These are phyloP conservation scores for Drosophila buzzatii DNA, from an alignment of 2,888 invertebrate species.

Conservation along the genomic window DNA sequence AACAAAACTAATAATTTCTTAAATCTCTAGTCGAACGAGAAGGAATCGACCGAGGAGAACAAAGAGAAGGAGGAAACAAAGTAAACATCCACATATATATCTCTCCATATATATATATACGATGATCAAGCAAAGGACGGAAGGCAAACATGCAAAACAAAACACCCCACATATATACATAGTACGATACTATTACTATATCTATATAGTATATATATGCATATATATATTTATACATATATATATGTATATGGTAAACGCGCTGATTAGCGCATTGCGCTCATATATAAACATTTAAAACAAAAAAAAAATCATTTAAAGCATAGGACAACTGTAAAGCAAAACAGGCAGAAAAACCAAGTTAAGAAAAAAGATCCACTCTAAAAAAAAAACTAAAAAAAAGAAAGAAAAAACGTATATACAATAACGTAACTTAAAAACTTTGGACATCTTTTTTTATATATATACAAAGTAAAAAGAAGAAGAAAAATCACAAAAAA, in stretches of 20 bases:
- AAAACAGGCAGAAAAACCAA: slow-evolving; percentile 64
- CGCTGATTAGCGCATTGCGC: slow-evolving; percentile 71
- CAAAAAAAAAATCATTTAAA: slow-evolving; percentile 72
- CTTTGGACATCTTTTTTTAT: slow-evolving; percentile 83
- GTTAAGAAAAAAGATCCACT: slow-evolving; percentile 50
- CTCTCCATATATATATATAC: slow-evolving; percentile 46
- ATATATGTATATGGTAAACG: slow-evolving; percentile 52
- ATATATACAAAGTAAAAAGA: slow-evolving; percentile 75
- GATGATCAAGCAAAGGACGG: slow-evolving; percentile 38
- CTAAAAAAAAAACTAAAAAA: slow-evolving; percentile 34
- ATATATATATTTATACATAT: slow-evolving; percentile 60
- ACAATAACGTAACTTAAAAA: slow-evolving; percentile 82
- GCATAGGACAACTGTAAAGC: slow-evolving; percentile 79
- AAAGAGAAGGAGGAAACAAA: slow-evolving; percentile 88
- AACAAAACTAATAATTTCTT: background rate
- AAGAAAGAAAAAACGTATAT: slow-evolving; percentile 73
- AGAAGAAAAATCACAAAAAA: slow-evolving; percentile 41
- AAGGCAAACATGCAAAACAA: slow-evolving; percentile 50
- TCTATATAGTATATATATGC: slow-evolving; percentile 67
- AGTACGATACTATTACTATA: slow-evolving; percentile 66
- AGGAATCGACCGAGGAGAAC: slow-evolving; percentile 91
- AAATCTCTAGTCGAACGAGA: slow-evolving; percentile 89
- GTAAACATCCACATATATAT: slow-evolving; percentile 76
- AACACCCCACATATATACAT: slow-evolving; percentile 65
- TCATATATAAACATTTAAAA: slow-evolving; percentile 76